Evolutionary conservation across 2,888 invertebrate genomes (phyloP).

Genomic region (Sphaerolaimus hirsutus): DNA sequence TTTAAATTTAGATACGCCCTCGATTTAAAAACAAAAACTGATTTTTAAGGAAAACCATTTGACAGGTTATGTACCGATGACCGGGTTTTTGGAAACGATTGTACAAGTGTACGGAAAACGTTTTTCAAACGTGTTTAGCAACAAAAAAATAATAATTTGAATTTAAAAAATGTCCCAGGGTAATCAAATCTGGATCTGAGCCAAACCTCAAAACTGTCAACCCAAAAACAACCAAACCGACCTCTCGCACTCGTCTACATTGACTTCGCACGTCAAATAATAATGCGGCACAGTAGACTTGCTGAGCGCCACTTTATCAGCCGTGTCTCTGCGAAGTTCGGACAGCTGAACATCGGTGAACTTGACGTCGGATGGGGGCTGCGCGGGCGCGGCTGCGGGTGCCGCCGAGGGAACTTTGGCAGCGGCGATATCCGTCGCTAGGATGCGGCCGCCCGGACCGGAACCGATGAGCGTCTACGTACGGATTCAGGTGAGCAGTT

Average conservation of each 20-base stretch:
- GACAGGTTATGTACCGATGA: too few relatives aligned
- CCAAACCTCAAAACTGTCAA: not conserved
- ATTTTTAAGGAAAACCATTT: too few relatives aligned
- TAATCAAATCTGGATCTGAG: too few relatives aligned
- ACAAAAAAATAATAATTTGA: too few relatives aligned
- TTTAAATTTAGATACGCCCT: too few relatives aligned
- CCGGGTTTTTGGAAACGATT: too few relatives aligned
- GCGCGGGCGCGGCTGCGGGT: conserved; percentile 11
- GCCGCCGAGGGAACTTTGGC: conserved; percentile 22
- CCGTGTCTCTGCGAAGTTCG: conserved; percentile 61
- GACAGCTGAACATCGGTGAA: conserved; percentile 56
- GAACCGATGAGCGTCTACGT: conserved; percentile 24
- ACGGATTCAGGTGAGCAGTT: too few relatives aligned
- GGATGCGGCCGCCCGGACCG: conserved; percentile 55
- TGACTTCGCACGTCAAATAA: conserved; percentile 61
- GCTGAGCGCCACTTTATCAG: conserved; percentile 58
- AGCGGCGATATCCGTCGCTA: conserved; percentile 8
- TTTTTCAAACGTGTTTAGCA: too few relatives aligned
- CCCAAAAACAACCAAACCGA: conserved; percentile 17
- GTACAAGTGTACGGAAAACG: too few relatives aligned
- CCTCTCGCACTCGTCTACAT: conserved; percentile 48
- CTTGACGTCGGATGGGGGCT: conserved; percentile 11
- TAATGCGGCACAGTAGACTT: conserved; percentile 90
- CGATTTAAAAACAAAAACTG: too few relatives aligned
- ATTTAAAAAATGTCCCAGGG: too few relatives aligned